Conservation (phyloP, 2,888 invertebrate species). For the Seira ritae region DNA sequence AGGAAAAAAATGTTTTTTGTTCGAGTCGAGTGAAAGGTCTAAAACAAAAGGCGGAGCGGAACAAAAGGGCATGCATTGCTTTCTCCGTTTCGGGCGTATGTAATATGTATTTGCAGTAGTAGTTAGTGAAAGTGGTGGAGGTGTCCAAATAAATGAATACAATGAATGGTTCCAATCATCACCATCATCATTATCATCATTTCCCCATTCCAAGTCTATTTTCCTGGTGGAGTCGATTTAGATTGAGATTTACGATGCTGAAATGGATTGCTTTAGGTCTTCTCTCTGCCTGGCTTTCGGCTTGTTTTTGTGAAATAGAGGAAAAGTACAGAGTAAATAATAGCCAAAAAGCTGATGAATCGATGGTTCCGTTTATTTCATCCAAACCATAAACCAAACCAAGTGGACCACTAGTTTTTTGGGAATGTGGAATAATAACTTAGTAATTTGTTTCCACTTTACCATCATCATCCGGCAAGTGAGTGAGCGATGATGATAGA, state of each 20-base stretch:
- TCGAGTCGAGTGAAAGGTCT: not conserved
- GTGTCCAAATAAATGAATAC: slow-evolving; percentile 37
- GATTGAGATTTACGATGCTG: not conserved
- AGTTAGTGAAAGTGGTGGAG: slow-evolving; percentile 39
- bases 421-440: no score
- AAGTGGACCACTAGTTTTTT: no score
- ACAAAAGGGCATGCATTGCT: no score
- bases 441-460: no score
- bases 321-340: slow-evolving; percentile 39
- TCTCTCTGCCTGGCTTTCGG: no score
- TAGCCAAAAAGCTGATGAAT: no score
- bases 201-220: no score
- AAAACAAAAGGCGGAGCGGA: not conserved
- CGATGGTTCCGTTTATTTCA: no score
- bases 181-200: slow-evolving; percentile 29
- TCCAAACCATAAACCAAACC: no score
- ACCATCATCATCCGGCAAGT: no score
- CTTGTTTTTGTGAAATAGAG: slow-evolving; percentile 30
- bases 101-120: no score
- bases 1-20: not conserved
- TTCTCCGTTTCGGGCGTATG: not conserved
- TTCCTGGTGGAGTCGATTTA: not conserved
- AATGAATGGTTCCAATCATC: slow-evolving; percentile 30
- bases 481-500: no score
- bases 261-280: not conserved